Base-by-base conservation (phyloP, 2,888 invertebrate genomes). In the Epinotia nisella region DNA sequence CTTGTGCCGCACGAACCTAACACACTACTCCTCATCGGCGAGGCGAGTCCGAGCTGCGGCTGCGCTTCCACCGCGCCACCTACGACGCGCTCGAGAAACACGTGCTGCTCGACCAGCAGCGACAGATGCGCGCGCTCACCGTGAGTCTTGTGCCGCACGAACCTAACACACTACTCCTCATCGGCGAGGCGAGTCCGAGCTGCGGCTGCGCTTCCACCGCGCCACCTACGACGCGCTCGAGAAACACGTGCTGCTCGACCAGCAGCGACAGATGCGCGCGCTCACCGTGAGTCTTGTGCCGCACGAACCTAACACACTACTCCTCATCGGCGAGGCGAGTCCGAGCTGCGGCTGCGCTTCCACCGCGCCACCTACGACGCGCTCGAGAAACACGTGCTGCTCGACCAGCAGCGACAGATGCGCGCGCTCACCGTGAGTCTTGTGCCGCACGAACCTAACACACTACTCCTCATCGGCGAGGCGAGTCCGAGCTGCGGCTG, bases 141-240 rank as follows among this genome's bases (percentile, higher is more conserved):
- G 95, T 91, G 45, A 65, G 79, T 76, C 21, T 24, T 24, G 21
- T 24, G 21, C 21, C 21, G 21, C 21, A 24, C 21, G 21, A 24
- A 24, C 21, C 21, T 24, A 24, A 24, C 21, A 24, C 2, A 70
- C 53, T 60, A 11, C 11, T 19, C 53, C 53, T 10, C 64, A 45
- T 65, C 17, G 29, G 35, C 21, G 41, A 53, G 65, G 35, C 59
- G 45, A n/a, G n/a, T n/a, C n/a, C 87, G 87, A 94, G 92, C 81
- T 98, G 75, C 95, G 97, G 64, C 96, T 97, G 85, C 97, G 97
- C 83, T 98, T 97, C 89, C 97, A 97, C 87, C 97, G 98, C 81
- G 94, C 95, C 77, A 95, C 97, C 77, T 97, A 96, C 85, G 90
- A 94, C 13, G 95, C 95, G 41, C 95, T 97, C 0, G 98, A 98